Conservation (phyloP, 53 echinoderm and acorn worm species). For the Luidia sarsii region DNA sequence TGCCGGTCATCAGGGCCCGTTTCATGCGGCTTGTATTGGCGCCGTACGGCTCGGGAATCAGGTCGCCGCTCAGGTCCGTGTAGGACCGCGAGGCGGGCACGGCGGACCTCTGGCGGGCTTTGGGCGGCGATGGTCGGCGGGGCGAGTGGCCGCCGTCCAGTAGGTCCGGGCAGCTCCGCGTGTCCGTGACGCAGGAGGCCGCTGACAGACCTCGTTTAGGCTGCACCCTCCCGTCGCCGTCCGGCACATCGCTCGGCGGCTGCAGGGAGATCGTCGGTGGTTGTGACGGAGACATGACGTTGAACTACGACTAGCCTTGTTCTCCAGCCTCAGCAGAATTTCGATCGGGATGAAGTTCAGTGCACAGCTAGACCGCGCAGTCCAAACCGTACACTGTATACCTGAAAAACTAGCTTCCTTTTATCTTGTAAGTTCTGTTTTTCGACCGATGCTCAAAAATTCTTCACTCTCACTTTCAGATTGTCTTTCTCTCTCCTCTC, state of each 20-base stretch:
- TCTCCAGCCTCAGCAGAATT: too few relatives aligned
- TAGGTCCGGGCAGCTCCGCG: conserved; percentile 16
- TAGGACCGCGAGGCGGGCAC: not conserved
- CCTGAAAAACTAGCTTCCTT: too few relatives aligned
- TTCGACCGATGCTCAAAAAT: too few relatives aligned
- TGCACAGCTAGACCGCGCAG: too few relatives aligned
- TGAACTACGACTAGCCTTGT: too few relatives aligned
- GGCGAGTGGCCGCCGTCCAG: not conserved
- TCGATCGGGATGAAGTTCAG: too few relatives aligned
- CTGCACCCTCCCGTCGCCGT: not conserved
- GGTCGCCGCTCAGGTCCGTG: conserved; percentile 21
- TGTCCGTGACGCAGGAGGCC: conserved; percentile 19
- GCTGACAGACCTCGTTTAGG: not conserved
- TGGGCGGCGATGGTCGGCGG: not conserved
- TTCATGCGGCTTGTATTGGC: conserved; percentile 42
- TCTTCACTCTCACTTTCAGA: not conserved
- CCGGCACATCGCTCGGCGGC: not conserved
- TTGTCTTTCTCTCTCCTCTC: too few relatives aligned
- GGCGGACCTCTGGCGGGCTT: not conserved
- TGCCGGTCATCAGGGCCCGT: conserved; percentile 52
- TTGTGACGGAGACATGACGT: conserved; percentile 5
- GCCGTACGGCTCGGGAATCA: not conserved
- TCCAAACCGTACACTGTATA: too few relatives aligned
- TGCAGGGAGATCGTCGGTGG: not conserved
- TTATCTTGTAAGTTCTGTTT: too few relatives aligned